A percentile compares a stretch with the other conserved stretches of the same genome.
Evolutionary conservation across 1,140 invertebrate species (phyloP).

Genomic region (Branchinecta lynchi): DNA sequence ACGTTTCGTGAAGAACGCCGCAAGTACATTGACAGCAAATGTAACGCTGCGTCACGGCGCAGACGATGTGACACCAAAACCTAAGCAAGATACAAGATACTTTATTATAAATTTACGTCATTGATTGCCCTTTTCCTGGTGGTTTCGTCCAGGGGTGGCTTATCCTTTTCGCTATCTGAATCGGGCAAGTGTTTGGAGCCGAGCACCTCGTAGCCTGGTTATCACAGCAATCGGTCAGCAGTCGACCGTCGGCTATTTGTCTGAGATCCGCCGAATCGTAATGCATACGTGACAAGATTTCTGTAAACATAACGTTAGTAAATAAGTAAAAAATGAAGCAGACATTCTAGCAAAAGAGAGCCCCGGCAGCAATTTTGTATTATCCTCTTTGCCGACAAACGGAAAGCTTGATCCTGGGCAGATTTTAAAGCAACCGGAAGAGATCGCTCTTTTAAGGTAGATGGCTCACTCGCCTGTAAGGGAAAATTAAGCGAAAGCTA

Average conservation of each 20-base stretch:
- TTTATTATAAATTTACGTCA: slow-evolving; percentile 10
- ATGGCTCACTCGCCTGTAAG: not conserved
- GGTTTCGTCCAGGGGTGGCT: too few relatives aligned
- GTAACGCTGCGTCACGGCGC: too few relatives aligned
- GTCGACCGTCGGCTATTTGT: not conserved
- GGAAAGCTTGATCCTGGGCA: not conserved
- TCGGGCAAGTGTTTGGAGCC: too few relatives aligned
- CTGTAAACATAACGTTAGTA: not conserved
- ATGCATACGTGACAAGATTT: not conserved
- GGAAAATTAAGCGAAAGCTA: not conserved
- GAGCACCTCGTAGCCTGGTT: too few relatives aligned
- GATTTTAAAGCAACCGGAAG: too few relatives aligned
- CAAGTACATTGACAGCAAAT: too few relatives aligned
- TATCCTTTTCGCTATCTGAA: too few relatives aligned
- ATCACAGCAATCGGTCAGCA: too few relatives aligned
- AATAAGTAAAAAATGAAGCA: not conserved
- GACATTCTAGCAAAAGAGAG: not conserved
- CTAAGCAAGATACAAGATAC: too few relatives aligned
- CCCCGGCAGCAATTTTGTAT: not conserved
- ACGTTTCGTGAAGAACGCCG: too few relatives aligned
- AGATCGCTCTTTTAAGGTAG: not conserved
- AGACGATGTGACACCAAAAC: too few relatives aligned
- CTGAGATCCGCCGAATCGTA: not conserved
- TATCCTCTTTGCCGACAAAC: not conserved
- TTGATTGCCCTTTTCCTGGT: not conserved